Percentiles rank a stretch among this genome's conserved stretches.
Conservation (phyloP, 2,113 vertebrate species). For the Recurvirostra avosetta region DNA sequence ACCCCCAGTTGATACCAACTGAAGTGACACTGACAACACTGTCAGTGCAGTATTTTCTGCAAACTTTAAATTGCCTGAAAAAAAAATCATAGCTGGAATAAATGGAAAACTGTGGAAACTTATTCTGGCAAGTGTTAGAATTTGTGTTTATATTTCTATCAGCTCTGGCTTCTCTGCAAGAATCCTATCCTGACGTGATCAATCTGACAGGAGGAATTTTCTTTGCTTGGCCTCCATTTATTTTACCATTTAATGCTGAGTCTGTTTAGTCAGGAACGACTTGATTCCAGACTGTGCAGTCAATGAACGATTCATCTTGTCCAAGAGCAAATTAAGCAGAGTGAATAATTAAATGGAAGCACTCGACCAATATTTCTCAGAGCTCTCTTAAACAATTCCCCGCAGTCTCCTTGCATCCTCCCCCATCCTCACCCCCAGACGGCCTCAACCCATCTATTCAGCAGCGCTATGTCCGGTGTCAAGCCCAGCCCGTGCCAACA, state of each 20-base stretch:
- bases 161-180: not conserved
- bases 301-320: conserved; percentile 61
- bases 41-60: not conserved
- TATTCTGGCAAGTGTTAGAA: not conserved
- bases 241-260: conserved; percentile 37
- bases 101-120: not conserved
- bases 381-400: conserved; percentile 41
- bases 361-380: conserved; percentile 55
- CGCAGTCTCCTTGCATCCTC: conserved; percentile 2
- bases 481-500: not conserved
- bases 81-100: not conserved
- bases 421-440: not conserved
- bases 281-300: conserved; percentile 28
- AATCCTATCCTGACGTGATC: not conserved
- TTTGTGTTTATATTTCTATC: conserved; percentile 36
- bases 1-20: not conserved
- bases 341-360: conserved; percentile 65
- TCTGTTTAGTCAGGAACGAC: conserved; percentile 57
- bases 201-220: conserved; percentile 33
- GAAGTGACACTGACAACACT: not conserved
- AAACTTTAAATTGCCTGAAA: not conserved
- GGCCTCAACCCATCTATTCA: not conserved
- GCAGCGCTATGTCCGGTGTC: not conserved
- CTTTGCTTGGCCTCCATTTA: conserved; percentile 42
- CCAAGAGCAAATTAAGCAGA: conserved; percentile 63